Conservation (phyloP, 2,113 vertebrate species). For the Lepidothrix coronata region DNA sequence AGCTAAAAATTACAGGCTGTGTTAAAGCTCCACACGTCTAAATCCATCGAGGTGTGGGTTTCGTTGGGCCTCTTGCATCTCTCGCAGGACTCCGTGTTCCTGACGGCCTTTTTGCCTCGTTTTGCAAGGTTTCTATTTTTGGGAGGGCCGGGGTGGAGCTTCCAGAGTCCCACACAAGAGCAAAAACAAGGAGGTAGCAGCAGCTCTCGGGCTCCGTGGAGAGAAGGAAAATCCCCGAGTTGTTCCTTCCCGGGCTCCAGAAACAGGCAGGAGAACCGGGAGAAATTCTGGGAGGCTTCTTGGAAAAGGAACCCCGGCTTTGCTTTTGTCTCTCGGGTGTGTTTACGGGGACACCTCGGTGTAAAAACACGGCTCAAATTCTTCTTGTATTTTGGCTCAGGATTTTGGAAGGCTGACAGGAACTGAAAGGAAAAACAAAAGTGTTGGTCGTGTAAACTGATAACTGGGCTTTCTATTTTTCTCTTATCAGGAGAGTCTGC, state of each 20-base stretch:
- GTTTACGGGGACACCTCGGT: background rate
- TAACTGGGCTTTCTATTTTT: background rate
- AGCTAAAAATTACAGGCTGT: constrained; percentile 36
- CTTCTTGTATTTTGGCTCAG: constrained; percentile 13
- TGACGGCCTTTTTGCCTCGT: constrained; percentile 58
- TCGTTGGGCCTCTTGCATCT: constrained; percentile 12
- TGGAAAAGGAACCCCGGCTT: background rate
- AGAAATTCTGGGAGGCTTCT: background rate
- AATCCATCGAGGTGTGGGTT: constrained; percentile 37
- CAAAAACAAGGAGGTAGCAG: constrained; percentile 39
- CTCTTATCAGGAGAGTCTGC: background rate
- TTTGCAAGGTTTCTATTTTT: constrained; percentile 69
- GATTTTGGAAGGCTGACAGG: constrained; percentile 47
- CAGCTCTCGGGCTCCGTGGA: background rate
- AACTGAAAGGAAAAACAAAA: constrained; percentile 47
- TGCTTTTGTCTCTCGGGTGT: background rate
- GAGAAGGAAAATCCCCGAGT: background rate
- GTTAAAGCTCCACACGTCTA: background rate
- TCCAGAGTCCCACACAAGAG: constrained; percentile 12
- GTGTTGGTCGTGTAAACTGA: constrained; percentile 31
- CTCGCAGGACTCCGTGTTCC: constrained; percentile 40
- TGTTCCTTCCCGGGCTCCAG: background rate
- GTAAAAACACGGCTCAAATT: constrained; percentile 18
- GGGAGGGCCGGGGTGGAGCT: constrained; percentile 44
- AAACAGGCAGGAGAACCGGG: background rate